Evolutionary conservation across 2,113 vertebrate genomes (phyloP), one percentile per base, ranked within the genome.

Genomic region (Pelecanus crispus): DNA sequence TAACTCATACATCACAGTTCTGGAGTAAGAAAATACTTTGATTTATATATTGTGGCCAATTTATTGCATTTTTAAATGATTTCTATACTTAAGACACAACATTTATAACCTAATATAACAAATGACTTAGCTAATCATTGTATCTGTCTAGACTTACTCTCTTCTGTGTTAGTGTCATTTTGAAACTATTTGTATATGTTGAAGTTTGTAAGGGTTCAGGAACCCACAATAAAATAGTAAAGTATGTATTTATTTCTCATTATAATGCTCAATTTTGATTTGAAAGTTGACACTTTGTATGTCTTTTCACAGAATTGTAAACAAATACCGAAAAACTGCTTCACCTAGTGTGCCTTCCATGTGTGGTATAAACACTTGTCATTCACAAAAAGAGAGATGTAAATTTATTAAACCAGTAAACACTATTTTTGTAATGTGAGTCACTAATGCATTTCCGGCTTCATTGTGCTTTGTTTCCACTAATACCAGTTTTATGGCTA

Each of bases 311-410:
- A 91, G 92, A 95, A 93, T 91, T 96, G 74, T 97, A 95, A 96
- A 96, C 94, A 95, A 95, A 95, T 95, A 95, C 93, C 1, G 84
- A 95, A 68, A 93, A 97, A 97, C 97, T 97, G 94, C 97, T 97
- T 98, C 97, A 98, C 98, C 98, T 97, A 95, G 92, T 97, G 98
- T 98, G 98, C 98, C 98, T 98, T 98, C 96, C 86, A 79, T 97
- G 86, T 97, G 88, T 98, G 97, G 90, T 92, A 71, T 79, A 88
- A 97, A 94, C 94, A 97, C 95, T 86, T 94, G 92, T 97, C 95
- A 88, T 72, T 98, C 95, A 96, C 95, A 85, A 79, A 95, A 91
- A 70, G 11, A 77, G 97, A 94, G 92, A 88, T 97, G 97, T 97
- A 97, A 91, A 97, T 96, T 95, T 97, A 95, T 87, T 92, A 91